These are phyloP conservation scores for Steinernema khuongi DNA, from an alignment of 1,140 invertebrate species.

Conservation along the genomic window DNA sequence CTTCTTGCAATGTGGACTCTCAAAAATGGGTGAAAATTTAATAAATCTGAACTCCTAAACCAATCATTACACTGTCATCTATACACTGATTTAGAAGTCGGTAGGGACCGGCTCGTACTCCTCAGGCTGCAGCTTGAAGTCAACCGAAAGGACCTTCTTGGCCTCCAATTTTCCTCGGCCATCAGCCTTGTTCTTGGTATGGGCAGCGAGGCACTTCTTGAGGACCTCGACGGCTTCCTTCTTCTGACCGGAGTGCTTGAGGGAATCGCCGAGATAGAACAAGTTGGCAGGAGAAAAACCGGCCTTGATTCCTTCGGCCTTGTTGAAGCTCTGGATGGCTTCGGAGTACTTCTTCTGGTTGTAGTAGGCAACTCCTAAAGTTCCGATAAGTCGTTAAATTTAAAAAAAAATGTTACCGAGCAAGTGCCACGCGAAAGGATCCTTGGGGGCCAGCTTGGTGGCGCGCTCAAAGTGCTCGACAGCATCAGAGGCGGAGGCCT, in stretches of 20 bases:
- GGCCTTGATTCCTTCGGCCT: conserved; percentile 43
- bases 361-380: conserved; percentile 36
- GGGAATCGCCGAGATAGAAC: conserved; percentile 39
- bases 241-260: conserved; percentile 26
- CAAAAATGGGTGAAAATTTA: background rate
- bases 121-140: conserved; percentile 33
- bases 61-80: background rate
- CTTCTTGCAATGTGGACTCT: background rate
- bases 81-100: conserved; percentile 13
- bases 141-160: conserved; percentile 16
- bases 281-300: conserved; percentile 41
- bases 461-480: conserved; percentile 42
- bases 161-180: conserved; percentile 37
- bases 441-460: conserved; percentile 39
- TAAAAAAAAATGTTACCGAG: conserved; percentile 34
- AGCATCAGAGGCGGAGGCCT: conserved; percentile 25
- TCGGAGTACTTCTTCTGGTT: conserved; percentile 33
- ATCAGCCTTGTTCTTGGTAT: conserved; percentile 36
- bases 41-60: conserved; percentile 9
- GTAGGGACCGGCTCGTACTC: conserved; percentile 25
- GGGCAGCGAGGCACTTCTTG: conserved; percentile 34
- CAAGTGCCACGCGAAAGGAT: conserved; percentile 42
- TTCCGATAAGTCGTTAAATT: conserved; percentile 19
- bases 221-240: conserved; percentile 36
- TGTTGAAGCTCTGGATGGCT: conserved; percentile 39